A percentile compares a stretch with the other conserved stretches of the same genome.
Conservation (phyloP, 2,797 vertebrate species). For the Artibeus lituratus region DNA sequence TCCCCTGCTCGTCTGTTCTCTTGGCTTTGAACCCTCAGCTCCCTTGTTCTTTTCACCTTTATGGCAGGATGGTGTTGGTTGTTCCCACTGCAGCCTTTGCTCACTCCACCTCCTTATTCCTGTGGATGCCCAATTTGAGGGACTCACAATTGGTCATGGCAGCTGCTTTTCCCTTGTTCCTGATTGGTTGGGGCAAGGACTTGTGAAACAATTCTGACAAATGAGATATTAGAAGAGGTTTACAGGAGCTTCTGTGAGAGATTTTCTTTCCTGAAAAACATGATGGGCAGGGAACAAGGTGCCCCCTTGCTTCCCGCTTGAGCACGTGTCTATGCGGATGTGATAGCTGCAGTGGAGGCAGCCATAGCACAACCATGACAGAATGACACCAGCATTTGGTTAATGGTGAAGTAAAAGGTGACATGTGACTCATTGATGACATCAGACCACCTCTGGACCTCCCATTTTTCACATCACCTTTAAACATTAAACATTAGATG, state of each 20-base stretch:
- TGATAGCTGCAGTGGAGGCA: not conserved
- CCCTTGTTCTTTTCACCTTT: not conserved
- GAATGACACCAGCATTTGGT: not conserved
- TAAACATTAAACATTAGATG: not conserved
- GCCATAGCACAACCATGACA: not conserved
- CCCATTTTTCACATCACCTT: not conserved
- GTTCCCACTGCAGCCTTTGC: not conserved
- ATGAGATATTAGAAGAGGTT: not conserved
- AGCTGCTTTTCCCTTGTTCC: not conserved
- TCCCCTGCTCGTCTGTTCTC: not conserved
- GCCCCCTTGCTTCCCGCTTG: not conserved
- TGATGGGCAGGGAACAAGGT: not conserved
- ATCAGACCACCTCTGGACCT: not conserved
- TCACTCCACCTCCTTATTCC: not conserved
- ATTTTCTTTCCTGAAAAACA: not conserved
- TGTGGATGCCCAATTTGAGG: not conserved
- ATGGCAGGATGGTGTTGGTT: not conserved
- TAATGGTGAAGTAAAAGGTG: not conserved
- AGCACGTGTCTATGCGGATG: not conserved
- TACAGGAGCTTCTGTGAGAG: not conserved
- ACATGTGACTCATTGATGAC: not conserved
- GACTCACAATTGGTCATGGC: not conserved
- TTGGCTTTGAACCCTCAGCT: not conserved
- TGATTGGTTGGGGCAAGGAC: not conserved
- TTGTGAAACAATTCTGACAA: not conserved